A percentile compares a stretch with the other conserved stretches of the same genome.
These are phyloP conservation scores for Scarus forsteni DNA, from an alignment of 2,797 vertebrate genomes.

Conservation along the genomic window DNA sequence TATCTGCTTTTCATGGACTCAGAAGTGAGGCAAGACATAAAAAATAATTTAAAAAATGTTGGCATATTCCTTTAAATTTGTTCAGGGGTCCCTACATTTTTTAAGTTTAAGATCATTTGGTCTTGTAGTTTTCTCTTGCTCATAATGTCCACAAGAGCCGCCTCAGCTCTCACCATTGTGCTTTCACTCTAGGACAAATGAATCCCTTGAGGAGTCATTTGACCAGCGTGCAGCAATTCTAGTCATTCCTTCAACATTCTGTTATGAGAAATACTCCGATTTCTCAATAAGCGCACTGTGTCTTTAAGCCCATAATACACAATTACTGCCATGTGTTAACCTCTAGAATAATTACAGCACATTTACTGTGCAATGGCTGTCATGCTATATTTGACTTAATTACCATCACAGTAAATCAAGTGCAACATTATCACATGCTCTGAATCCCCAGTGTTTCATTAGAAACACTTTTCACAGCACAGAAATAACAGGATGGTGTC, in stretches of 20 bases:
- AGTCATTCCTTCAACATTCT: neutral
- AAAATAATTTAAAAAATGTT: no score
- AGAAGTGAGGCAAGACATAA: no score
- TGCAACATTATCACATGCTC: neutral
- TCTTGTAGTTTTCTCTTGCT: no score
- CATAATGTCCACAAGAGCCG: no score
- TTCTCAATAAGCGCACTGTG: neutral
- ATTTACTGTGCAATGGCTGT: neutral
- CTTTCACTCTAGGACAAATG: no score
- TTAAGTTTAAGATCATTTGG: no score
- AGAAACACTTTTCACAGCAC: neutral
- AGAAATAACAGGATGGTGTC: neutral
- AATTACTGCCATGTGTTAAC: neutral
- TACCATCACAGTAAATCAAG: neutral
- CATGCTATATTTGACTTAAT: neutral
- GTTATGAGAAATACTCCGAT: neutral
- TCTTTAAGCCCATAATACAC: neutral
- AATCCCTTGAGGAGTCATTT: no score
- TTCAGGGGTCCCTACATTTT: no score
- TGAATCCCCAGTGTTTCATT: neutral
- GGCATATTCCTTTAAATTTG: no score
- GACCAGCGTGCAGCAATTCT: no score
- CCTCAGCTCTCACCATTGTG: no score
- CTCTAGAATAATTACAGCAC: constrained; percentile 10
- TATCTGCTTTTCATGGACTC: no score